phyloP scores from a whole-genome alignment of 2,888 invertebrate genomes.

The Chrysodeixis includens region DNA sequence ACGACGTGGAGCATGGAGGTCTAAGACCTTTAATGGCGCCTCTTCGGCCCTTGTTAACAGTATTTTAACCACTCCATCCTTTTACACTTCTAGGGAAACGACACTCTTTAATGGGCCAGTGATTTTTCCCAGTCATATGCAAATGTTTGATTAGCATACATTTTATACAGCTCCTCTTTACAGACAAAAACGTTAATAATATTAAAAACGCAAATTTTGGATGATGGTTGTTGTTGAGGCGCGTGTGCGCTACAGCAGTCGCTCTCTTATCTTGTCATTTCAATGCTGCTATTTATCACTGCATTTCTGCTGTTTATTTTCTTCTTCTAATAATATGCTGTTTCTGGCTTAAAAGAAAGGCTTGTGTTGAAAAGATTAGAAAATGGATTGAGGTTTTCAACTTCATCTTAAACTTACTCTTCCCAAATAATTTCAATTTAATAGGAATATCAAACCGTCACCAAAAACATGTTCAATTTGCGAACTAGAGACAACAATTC shows the following conservation, averaged over 20 bases:
- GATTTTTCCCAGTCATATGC: slow-evolving; percentile 85
- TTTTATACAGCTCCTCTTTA: slow-evolving; percentile 74
- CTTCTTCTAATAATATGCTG: too few species aligned
- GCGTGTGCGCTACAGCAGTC: slow-evolving; percentile 47
- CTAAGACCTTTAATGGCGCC: slow-evolving; percentile 82
- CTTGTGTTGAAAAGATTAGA: too few species aligned
- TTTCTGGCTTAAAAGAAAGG: too few species aligned
- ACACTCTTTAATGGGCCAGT: slow-evolving; percentile 81
- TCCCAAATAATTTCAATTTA: too few species aligned
- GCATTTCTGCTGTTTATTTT: slow-evolving; percentile 27
- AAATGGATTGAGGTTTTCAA: too few species aligned
- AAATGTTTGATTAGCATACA: slow-evolving; percentile 82
- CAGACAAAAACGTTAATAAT: slow-evolving; percentile 68
- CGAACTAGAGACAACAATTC: not conserved
- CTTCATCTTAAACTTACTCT: too few species aligned
- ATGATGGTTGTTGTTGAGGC: slow-evolving; percentile 55
- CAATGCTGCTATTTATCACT: slow-evolving; percentile 26
- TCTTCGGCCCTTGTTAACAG: slow-evolving; percentile 73
- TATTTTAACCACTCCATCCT: slow-evolving; percentile 68
- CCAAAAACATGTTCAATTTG: too few species aligned
- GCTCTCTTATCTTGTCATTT: slow-evolving; percentile 34
- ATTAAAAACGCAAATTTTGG: slow-evolving; percentile 71
- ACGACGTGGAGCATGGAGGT: slow-evolving; percentile 79
- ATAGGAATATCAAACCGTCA: too few species aligned
- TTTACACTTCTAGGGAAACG: slow-evolving; percentile 68